Evolutionary conservation across 2,888 invertebrate genomes (phyloP).

Genomic region (Eubasilissa splendida): DNA sequence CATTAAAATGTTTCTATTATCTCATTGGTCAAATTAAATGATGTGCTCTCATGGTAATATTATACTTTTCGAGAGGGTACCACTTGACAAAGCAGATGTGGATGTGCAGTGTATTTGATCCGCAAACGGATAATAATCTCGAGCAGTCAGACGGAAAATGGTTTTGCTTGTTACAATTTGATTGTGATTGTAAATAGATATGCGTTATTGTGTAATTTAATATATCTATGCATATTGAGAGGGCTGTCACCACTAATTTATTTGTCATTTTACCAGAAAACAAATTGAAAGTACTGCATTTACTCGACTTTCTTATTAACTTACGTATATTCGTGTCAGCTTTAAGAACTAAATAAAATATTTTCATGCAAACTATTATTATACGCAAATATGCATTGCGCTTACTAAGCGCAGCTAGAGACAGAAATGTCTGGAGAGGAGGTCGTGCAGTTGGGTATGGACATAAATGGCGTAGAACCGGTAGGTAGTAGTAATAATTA

Average conservation of each 20-base stretch:
- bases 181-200: slow-evolving; percentile 39
- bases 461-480: no score
- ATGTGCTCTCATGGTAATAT: slow-evolving; percentile 6
- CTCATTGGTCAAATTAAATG: slow-evolving; percentile 15
- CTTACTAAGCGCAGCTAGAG: no score
- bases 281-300: no score
- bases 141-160: slow-evolving; percentile 50
- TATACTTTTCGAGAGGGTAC: slow-evolving; percentile 6
- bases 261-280: no score
- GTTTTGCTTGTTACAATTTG: slow-evolving; percentile 41
- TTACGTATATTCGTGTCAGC: no score
- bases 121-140: slow-evolving; percentile 50
- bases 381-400: no score
- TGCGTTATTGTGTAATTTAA: slow-evolving; percentile 51
- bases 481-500: no score
- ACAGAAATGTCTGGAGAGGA: no score
- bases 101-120: slow-evolving; percentile 14
- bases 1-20: neutral
- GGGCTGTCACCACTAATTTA: slow-evolving; percentile 41
- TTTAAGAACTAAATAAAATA: no score
- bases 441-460: no score
- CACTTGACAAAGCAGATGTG: slow-evolving; percentile 47
- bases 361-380: no score
- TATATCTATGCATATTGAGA: slow-evolving; percentile 50
- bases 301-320: no score